Base-by-base conservation (phyloP, 2,888 invertebrate species). In the Chloroclystis v-ata region DNA sequence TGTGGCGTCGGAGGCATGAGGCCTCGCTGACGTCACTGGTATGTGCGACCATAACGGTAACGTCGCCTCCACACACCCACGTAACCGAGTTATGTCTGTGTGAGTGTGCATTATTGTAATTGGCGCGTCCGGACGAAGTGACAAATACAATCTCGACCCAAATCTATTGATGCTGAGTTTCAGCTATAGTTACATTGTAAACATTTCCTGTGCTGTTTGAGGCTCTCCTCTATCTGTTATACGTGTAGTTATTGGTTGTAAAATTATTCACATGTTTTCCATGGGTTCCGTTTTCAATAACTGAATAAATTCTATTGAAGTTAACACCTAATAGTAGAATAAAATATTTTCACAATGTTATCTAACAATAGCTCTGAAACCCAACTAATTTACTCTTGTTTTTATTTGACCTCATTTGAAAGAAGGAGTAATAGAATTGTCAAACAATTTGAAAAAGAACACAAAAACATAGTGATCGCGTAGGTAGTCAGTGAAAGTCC, bases 21-120 rank as follows among this genome's bases (percentile, higher is more conserved):
- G 72, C 78, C 78, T 80, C 72, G 78, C 77, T 86, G 83, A 87
- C 87, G 86, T 87, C 86, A 86, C 78, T 79, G 82, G 82, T 82
- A 86, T 86, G 86, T 84, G 83, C 79, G 80, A 83, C 83, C 82
- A 79, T 86, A 87, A 87, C 87, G 87, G 87, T 86, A 84, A 78
- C 64, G 74, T 84, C 83, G 83, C 82, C 82, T 82, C 78, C 68
- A 75, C 70, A 75, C 75, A 74, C 64, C 72, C 58, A 59, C 59
- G 54, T 42, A 37, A 56, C 47, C 54, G 58, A 46, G 60, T 49
- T 59, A 55, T 67, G 60, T 63, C 46, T 67, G 56, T 67, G 63
- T 69, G 61, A 64, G 63, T 62, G 63, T 68, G 63, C 67, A 73
- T 72, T 70, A 79, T 73, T 73, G 66, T 80, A 79, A 84, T 79